phyloP scores from a whole-genome alignment of 2,888 invertebrate species.

The Doris montereyensis region DNA sequence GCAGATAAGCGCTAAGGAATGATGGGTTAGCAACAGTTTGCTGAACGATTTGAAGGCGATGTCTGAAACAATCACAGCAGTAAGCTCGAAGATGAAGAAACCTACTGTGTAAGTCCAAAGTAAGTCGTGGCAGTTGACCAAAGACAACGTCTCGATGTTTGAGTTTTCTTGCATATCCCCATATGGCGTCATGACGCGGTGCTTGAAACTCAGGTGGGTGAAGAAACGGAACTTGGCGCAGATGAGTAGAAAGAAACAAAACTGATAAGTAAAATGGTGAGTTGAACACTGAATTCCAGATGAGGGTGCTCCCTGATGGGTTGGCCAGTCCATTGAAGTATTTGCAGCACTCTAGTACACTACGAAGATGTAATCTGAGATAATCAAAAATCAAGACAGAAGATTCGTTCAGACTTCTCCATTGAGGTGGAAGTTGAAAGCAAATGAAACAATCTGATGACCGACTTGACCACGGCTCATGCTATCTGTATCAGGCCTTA shows the following conservation, averaged over 20 bases:
- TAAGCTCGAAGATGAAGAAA: slow-evolving; percentile 66
- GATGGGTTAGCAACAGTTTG: slow-evolving; percentile 59
- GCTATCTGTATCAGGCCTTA: too few relatives aligned
- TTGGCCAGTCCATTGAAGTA: too few relatives aligned
- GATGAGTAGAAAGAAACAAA: slow-evolving; percentile 47
- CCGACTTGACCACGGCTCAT: too few relatives aligned
- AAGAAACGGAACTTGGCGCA: slow-evolving; percentile 48
- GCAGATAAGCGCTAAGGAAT: slow-evolving; percentile 61
- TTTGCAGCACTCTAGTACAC: too few relatives aligned
- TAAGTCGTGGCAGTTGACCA: slow-evolving; percentile 58
- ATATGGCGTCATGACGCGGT: slow-evolving; percentile 63
- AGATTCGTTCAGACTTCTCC: too few relatives aligned
- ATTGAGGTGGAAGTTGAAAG: too few relatives aligned
- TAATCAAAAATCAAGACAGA: too few relatives aligned
- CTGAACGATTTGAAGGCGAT: slow-evolving; percentile 55
- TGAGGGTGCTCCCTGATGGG: slow-evolving; percentile 46
- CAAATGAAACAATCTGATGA: too few relatives aligned
- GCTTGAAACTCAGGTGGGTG: slow-evolving; percentile 54
- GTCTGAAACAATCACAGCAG: slow-evolving; percentile 58
- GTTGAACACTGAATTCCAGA: slow-evolving; percentile 47
- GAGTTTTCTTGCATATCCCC: slow-evolving; percentile 58
- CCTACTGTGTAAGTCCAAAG: slow-evolving; percentile 52
- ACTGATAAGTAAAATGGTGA: slow-evolving; percentile 52
- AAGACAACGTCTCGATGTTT: slow-evolving; percentile 56
- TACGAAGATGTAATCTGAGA: too few relatives aligned